Conservation (phyloP, 2,113 vertebrate genomes). For the Chaetodon trifascialis region DNA sequence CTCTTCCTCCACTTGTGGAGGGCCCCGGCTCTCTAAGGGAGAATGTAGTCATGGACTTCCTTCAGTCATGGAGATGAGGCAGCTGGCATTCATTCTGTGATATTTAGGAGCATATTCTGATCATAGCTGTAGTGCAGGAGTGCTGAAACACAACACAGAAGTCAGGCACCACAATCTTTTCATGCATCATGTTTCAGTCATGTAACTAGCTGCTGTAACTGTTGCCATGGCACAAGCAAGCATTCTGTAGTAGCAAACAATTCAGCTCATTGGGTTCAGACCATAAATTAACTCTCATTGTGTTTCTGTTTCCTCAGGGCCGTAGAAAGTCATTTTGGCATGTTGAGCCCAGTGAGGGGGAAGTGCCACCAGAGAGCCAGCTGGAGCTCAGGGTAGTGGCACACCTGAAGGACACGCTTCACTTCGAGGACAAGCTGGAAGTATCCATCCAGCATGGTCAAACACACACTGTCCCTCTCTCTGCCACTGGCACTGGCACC, state of each 20-base stretch:
- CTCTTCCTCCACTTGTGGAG: no score
- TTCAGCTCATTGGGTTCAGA: background rate
- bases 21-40: no score
- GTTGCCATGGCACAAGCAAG: background rate
- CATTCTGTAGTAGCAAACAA: background rate
- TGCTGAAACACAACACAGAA: no score
- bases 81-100: no score
- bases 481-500: slow-evolving; percentile 86
- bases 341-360: slow-evolving; percentile 85
- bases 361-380: slow-evolving; percentile 77
- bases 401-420: slow-evolving; percentile 85
- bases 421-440: slow-evolving; percentile 84
- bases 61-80: no score
- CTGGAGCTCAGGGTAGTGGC: slow-evolving; percentile 84
- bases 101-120: no score
- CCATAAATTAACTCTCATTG: background rate
- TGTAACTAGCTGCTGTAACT: slow-evolving; percentile 4
- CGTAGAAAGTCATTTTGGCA: slow-evolving; percentile 80
- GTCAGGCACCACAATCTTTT: background rate
- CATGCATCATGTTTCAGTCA: slow-evolving; percentile 46
- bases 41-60: no score
- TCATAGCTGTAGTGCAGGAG: no score
- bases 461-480: slow-evolving; percentile 75
- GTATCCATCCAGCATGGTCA: slow-evolving; percentile 83
- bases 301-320: slow-evolving; percentile 75